Evolutionary conservation across 2,888 invertebrate species (phyloP).

Genomic region (Eupeodes latifasciatus): DNA sequence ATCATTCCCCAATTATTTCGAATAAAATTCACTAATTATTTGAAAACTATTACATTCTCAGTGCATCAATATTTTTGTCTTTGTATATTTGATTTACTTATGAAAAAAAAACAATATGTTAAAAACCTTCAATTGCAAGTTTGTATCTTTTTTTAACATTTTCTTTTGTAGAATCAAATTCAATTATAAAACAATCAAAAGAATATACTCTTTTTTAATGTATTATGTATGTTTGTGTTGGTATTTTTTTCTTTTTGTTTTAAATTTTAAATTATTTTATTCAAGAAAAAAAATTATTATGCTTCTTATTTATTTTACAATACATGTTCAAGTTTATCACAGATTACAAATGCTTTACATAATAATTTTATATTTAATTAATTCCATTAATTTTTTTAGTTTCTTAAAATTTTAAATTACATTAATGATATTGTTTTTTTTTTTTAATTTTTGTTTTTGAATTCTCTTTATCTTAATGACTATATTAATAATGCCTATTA

Average conservation of each 20-base stretch:
- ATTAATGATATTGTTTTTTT: slow-evolving; percentile 60
- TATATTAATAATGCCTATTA: slow-evolving; percentile 66
- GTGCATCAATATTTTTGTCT: neutral
- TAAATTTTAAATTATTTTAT: slow-evolving; percentile 52
- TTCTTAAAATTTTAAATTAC: slow-evolving; percentile 64
- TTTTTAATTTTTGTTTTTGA: slow-evolving; percentile 39
- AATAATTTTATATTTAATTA: slow-evolving; percentile 72
- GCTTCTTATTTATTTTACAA: slow-evolving; percentile 76
- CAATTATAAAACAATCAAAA: neutral
- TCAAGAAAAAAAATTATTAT: slow-evolving; percentile 67
- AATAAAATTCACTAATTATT: no score
- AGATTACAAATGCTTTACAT: slow-evolving; percentile 79
- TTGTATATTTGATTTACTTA: neutral
- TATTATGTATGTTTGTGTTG: slow-evolving; percentile 65
- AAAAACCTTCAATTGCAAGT: neutral
- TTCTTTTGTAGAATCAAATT: neutral
- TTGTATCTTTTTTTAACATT: neutral
- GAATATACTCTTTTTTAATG: slow-evolving; percentile 28
- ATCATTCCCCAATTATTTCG: no score
- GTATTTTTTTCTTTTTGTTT: slow-evolving; percentile 22
- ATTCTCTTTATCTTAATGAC: slow-evolving; percentile 66
- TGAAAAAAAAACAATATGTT: slow-evolving; percentile 8
- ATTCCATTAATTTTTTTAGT: slow-evolving; percentile 66
- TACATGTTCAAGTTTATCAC: slow-evolving; percentile 78
- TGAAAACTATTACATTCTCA: no score